phyloP scores from a whole-genome alignment of 2,888 invertebrate genomes.

The Diplolepis rosae region DNA sequence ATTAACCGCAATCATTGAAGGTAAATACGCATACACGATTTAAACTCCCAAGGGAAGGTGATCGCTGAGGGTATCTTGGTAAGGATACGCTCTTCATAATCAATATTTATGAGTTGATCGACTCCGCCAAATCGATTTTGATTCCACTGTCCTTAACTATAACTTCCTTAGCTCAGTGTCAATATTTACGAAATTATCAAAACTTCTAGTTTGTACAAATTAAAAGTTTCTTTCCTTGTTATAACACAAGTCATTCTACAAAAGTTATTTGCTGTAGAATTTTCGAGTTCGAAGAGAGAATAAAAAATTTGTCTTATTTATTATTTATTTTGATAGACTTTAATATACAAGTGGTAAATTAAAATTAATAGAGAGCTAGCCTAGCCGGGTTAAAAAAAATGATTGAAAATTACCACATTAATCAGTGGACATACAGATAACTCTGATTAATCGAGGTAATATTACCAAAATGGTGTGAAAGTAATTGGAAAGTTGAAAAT shows the following conservation, averaged over 20 bases:
- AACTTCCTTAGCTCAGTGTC: background rate
- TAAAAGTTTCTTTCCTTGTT: background rate
- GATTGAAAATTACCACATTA: too few species aligned
- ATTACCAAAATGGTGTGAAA: too few species aligned
- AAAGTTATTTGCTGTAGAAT: too few species aligned
- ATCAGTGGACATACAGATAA: too few species aligned
- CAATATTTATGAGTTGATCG: slow-evolving; percentile 27
- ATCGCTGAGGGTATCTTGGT: slow-evolving; percentile 12
- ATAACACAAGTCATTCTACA: background rate
- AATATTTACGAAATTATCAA: slow-evolving; percentile 20
- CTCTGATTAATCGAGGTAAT: too few species aligned
- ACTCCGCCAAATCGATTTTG: background rate
- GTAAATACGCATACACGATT: slow-evolving; percentile 48
- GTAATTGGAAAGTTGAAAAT: too few species aligned
- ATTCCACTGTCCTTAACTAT: background rate
- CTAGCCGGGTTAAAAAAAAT: too few species aligned
- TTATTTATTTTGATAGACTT: too few species aligned
- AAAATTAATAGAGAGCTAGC: too few species aligned
- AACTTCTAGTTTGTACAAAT: background rate
- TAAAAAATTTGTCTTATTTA: too few species aligned
- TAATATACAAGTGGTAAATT: too few species aligned
- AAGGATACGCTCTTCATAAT: slow-evolving; percentile 22
- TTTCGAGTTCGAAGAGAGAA: too few species aligned
- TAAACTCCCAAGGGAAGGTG: slow-evolving; percentile 4
- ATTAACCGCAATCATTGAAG: slow-evolving; percentile 72